Evolutionary conservation across 2,113 vertebrate species (phyloP).

Genomic region (Quiscalus mexicanus): DNA sequence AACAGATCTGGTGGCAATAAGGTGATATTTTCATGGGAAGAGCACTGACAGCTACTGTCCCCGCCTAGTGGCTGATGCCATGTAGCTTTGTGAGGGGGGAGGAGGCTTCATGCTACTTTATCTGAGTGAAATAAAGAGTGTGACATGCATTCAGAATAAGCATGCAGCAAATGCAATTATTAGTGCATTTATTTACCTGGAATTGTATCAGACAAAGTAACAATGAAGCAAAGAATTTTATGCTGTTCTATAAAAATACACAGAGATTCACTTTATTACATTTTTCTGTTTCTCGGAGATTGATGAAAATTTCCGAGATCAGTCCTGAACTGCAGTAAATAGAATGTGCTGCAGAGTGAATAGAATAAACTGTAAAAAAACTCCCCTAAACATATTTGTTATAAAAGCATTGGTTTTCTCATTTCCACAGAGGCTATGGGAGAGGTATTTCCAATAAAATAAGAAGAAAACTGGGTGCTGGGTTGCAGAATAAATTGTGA

Average conservation of each 20-base stretch:
- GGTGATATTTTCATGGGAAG: background rate
- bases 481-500: background rate
- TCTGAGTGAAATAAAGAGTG: background rate
- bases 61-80: background rate
- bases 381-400: accelerated
- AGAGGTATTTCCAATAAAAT: background rate
- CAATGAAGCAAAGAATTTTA: background rate
- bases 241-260: background rate
- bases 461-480: background rate
- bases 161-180: background rate
- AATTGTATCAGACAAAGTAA: background rate
- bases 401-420: background rate
- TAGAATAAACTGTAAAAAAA: background rate
- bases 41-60: background rate
- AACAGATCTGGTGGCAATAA: background rate
- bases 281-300: background rate
- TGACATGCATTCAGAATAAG: background rate
- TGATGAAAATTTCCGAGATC: background rate
- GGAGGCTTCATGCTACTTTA: background rate
- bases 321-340: background rate
- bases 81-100: background rate
- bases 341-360: background rate
- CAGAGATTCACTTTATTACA: background rate
- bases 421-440: background rate
- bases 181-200: background rate